These are phyloP conservation scores for Crocallis elinguaria DNA, from an alignment of 2,888 invertebrate genomes.

Conservation along the genomic window DNA sequence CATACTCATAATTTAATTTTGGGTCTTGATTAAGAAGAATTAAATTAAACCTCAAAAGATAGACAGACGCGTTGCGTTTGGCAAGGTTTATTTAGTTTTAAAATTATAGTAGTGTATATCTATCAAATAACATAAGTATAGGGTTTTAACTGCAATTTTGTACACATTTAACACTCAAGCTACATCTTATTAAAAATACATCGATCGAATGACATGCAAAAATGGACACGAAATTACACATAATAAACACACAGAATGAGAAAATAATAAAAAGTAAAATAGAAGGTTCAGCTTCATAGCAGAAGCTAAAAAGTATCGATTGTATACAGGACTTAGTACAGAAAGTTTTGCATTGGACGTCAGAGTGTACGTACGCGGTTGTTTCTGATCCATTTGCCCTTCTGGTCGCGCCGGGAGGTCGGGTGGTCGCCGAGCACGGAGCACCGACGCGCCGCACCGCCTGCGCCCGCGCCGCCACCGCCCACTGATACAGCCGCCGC, in stretches of 20 bases:
- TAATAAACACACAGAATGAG: neutral
- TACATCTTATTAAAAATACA: conserved; percentile 1
- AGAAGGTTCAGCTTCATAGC: neutral
- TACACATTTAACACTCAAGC: conserved; percentile 34
- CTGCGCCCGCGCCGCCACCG: conserved; percentile 80
- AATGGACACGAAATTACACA: neutral
- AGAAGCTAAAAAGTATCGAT: too few relatives aligned
- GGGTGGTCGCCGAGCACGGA: conserved; percentile 88
- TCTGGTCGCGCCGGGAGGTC: conserved; percentile 72
- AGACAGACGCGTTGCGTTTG: too few relatives aligned
- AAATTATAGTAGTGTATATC: too few relatives aligned
- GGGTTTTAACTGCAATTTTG: neutral
- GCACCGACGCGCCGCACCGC: conserved; percentile 83
- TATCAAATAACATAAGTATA: too few relatives aligned
- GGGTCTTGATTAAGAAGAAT: too few relatives aligned
- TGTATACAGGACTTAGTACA: too few relatives aligned
- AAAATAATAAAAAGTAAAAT: neutral
- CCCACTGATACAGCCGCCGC: conserved; percentile 79
- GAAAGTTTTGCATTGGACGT: neutral
- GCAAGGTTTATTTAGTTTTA: too few relatives aligned
- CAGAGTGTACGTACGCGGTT: conserved; percentile 87
- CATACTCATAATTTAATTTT: too few relatives aligned
- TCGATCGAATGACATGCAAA: conserved; percentile 11
- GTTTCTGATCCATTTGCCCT: conserved; percentile 94
- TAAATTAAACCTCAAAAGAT: too few relatives aligned